Base-by-base conservation (phyloP, 2,113 vertebrate genomes). In the Clinocottus analis region DNA sequence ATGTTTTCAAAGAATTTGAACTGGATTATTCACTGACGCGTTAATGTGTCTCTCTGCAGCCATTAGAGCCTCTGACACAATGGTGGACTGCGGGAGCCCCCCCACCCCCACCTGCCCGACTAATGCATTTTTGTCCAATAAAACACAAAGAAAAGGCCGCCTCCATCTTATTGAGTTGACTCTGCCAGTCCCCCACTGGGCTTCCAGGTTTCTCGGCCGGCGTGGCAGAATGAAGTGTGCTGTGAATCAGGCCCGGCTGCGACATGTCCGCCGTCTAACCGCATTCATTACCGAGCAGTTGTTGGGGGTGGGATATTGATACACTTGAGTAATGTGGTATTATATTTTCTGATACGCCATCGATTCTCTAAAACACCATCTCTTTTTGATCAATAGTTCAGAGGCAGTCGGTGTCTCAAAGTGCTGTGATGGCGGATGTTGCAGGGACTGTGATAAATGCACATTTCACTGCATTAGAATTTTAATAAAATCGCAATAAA, bases 11-110 rank as follows among this genome's bases (percentile, higher is more conserved):
- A 59, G 58, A 35, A 68, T 75, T 61, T 62, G 59, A 87, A 39
- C 25, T 71, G 61, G 67, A 72, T 80, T 72, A 71, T 45, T 85
- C 45, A 53, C 56, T 60, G 80, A 76, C 63, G 59, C 71, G 47
- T 61, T 77, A 75, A 90, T 82, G 63, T 58, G 75, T 53, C 77
- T 81, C 58, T 77, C 12, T 73, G 67, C 43, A 75, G 51, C 62
- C 80, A 82, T 72, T 61, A 75, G 60, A 43, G 66, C 5, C 56
- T 17, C 27, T 62, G 60, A 56, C 56, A 68, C 72, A 79, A 63
- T 74, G 49, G 56, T 37, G 58, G 65, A 51, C 77, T 17, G 65
- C 75, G 35, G 75, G 67, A 77, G 49, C 62, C 60, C 75, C 27
- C 63, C 31, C n/a, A n/a, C n/a, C n/a, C n/a, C n/a, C n/a, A n/a